These are phyloP conservation scores for Himalopsyche japonica DNA, from an alignment of 2,888 invertebrate species.

Conservation along the genomic window DNA sequence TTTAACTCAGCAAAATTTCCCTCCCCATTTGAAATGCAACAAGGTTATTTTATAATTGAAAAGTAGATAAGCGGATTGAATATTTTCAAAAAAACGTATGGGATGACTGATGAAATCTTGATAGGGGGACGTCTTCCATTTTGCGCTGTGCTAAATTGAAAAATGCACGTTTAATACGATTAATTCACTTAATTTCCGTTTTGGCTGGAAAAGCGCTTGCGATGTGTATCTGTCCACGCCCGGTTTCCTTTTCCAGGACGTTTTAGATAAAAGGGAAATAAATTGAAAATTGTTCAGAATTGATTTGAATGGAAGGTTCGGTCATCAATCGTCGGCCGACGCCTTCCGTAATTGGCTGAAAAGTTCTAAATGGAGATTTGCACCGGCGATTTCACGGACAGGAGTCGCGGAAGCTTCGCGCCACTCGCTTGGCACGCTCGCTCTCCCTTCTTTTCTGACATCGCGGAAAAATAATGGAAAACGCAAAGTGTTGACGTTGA, in stretches of 20 bases:
- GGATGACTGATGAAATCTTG: constrained; percentile 17
- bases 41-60: not conserved
- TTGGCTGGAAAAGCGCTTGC: constrained; percentile 47
- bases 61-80: not conserved
- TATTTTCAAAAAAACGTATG: not conserved
- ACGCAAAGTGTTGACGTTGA: constrained; percentile 1
- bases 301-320: constrained; percentile 55
- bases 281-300: constrained; percentile 63
- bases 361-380: constrained; percentile 26
- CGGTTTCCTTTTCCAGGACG: not conserved
- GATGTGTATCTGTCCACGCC: constrained; percentile 25
- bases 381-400: not conserved
- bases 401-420: not conserved
- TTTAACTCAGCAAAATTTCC: not conserved
- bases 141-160: constrained; percentile 30
- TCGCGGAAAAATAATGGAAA: not conserved
- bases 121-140: constrained; percentile 17
- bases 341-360: constrained; percentile 33
- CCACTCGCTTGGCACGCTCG: not conserved
- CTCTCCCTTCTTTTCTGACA: not conserved
- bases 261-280: constrained; percentile 49
- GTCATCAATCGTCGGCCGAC: constrained; percentile 30
- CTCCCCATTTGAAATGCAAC: not conserved
- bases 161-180: constrained; percentile 47
- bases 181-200: constrained; percentile 65